A percentile compares a stretch with the other conserved stretches of the same genome.
phyloP scores from a whole-genome alignment of 2,888 invertebrate species.

The Epirrita christyi region DNA sequence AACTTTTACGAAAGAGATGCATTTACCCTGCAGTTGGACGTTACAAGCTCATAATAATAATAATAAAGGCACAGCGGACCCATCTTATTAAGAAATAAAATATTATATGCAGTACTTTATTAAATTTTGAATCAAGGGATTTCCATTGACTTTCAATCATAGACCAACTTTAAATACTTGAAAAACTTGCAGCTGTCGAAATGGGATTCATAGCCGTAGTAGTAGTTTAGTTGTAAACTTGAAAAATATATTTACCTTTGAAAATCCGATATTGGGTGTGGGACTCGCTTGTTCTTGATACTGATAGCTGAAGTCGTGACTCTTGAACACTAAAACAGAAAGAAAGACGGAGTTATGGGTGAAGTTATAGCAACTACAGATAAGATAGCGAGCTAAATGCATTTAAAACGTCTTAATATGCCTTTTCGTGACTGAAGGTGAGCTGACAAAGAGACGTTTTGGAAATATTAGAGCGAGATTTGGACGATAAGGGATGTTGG shows the following conservation, averaged over 20 bases:
- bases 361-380: conserved; percentile 76
- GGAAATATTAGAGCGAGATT: conserved; percentile 63
- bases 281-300: conserved; percentile 88
- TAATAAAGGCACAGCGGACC: too few relatives aligned
- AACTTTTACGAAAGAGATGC: too few relatives aligned
- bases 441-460: conserved; percentile 75
- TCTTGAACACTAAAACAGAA: conserved; percentile 94
- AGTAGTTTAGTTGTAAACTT: conserved; percentile 56
- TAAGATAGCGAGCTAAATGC: conserved; percentile 82
- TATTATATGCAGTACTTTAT: too few relatives aligned
- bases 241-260: conserved; percentile 88
- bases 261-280: conserved; percentile 95
- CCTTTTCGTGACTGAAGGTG: conserved; percentile 81
- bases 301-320: conserved; percentile 88
- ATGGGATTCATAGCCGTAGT: background rate
- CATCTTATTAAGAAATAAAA: too few relatives aligned
- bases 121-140: too few relatives aligned
- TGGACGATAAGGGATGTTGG: conserved; percentile 60
- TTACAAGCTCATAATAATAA: too few relatives aligned
- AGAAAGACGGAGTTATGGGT: conserved; percentile 82
- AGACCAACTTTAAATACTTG: too few relatives aligned
- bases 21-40: too few relatives aligned
- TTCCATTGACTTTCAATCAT: too few relatives aligned
- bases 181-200: background rate
- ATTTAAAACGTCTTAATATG: conserved; percentile 84